These are phyloP conservation scores for Aurelia sp. DNA, from an alignment of 30 jellyfish, hydroid and myxozoan species.

Conservation along the genomic window DNA sequence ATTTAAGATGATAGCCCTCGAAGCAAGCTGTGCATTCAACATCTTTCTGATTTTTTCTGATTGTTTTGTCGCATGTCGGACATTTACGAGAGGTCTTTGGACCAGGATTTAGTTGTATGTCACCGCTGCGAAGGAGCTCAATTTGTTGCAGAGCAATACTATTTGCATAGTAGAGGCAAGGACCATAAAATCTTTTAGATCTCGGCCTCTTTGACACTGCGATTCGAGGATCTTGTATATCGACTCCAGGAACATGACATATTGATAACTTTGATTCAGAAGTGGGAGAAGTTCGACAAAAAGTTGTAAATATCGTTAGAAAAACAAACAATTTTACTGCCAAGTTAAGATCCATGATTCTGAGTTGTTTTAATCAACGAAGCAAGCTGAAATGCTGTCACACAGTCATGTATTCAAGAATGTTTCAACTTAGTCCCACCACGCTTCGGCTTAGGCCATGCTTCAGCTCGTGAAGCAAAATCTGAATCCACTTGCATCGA, in stretches of 20 bases:
- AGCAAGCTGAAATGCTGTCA: conserved; percentile 10
- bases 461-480: conserved; percentile 22
- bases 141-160: conserved; percentile 46
- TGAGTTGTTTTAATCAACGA: not conserved
- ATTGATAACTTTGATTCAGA: not conserved
- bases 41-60: conserved; percentile 36
- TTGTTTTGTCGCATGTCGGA: conserved; percentile 38
- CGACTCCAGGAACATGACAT: conserved; percentile 2
- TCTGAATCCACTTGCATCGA: conserved; percentile 9
- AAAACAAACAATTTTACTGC: not conserved
- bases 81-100: conserved; percentile 16
- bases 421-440: conserved; percentile 8
- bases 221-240: conserved; percentile 1
- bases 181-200: not conserved
- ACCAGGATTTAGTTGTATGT: conserved; percentile 14
- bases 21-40: conserved; percentile 38
- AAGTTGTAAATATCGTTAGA: not conserved
- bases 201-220: not conserved
- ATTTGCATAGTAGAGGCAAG: conserved; percentile 15
- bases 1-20: not conserved
- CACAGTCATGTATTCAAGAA: conserved; percentile 8
- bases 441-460: conserved; percentile 27
- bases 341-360: not conserved
- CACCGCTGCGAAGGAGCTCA: conserved; percentile 20
- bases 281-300: conserved; percentile 2